These are phyloP conservation scores for Anoura caudifer DNA, from an alignment of 2,113 vertebrate genomes.

Conservation along the genomic window DNA sequence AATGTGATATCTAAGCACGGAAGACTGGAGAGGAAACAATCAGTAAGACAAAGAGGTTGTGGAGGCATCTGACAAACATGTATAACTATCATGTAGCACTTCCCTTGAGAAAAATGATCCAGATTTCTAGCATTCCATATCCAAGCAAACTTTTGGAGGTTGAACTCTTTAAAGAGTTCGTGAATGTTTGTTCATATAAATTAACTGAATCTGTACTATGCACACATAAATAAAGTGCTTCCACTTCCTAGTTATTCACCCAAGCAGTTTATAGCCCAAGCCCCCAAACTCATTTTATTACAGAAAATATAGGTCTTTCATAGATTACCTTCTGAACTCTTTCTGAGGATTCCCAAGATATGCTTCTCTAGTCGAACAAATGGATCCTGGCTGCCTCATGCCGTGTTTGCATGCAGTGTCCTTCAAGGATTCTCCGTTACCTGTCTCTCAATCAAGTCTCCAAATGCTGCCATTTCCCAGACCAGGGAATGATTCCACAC, in stretches of 20 bases:
- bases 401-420: background rate
- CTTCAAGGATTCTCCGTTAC: background rate
- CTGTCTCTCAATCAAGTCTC: background rate
- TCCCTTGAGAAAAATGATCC: background rate
- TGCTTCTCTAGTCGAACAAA: background rate
- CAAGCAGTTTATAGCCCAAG: background rate
- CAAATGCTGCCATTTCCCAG: background rate
- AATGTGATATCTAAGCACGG: background rate
- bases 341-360: background rate
- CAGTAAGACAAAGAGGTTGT: background rate
- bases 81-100: background rate
- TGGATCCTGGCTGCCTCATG: background rate
- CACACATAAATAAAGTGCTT: background rate
- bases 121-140: background rate
- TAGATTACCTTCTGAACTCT: background rate
- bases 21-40: background rate
- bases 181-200: background rate
- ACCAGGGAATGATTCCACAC: background rate
- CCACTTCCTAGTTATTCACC: background rate
- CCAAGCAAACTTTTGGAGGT: background rate
- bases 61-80: background rate
- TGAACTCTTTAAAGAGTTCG: background rate
- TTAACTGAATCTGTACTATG: background rate
- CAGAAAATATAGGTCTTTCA: background rate
- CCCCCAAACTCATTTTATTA: background rate